phyloP scores from a whole-genome alignment of 2,888 invertebrate species.

The Amiota communis region DNA sequence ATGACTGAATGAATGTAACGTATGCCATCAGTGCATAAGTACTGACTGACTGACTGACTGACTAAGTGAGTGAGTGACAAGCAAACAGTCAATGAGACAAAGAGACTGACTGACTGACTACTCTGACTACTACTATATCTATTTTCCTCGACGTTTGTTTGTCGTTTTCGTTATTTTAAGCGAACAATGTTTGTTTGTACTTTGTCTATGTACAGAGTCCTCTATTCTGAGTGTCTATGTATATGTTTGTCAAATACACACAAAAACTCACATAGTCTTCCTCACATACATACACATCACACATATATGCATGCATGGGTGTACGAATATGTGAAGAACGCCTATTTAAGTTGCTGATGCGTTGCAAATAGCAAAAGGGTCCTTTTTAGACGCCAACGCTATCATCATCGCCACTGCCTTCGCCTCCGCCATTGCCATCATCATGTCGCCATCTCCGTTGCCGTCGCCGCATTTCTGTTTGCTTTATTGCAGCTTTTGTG shows the following conservation, averaged over 20 bases:
- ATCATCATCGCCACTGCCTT: not conserved
- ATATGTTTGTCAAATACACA: slow-evolving; percentile 10
- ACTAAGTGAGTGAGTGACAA: not conserved
- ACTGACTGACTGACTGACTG: not conserved
- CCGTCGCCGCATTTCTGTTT: not conserved
- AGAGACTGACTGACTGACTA: not conserved
- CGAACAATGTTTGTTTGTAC: slow-evolving; percentile 1
- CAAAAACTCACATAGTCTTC: not conserved
- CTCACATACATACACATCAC: not conserved
- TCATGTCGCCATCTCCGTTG: slow-evolving; percentile 4
- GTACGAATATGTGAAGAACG: too few relatives aligned
- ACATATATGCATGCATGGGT: too few relatives aligned
- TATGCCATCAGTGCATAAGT: not conserved
- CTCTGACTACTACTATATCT: not conserved
- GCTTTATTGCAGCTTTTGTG: slow-evolving; percentile 19
- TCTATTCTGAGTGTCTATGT: slow-evolving; percentile 1
- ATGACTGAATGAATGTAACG: not conserved
- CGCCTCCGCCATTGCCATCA: not conserved
- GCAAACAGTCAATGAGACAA: too few relatives aligned
- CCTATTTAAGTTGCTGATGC: slow-evolving; percentile 27
- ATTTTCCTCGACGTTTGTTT: slow-evolving; percentile 10
- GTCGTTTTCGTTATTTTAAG: not conserved
- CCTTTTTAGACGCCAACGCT: slow-evolving; percentile 8
- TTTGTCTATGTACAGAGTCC: slow-evolving; percentile 5
- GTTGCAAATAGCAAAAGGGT: slow-evolving; percentile 24